A percentile compares a stretch with the other conserved stretches of the same genome.
Evolutionary conservation across 2,888 invertebrate species (phyloP).

Genomic region (Melieria picta): DNA sequence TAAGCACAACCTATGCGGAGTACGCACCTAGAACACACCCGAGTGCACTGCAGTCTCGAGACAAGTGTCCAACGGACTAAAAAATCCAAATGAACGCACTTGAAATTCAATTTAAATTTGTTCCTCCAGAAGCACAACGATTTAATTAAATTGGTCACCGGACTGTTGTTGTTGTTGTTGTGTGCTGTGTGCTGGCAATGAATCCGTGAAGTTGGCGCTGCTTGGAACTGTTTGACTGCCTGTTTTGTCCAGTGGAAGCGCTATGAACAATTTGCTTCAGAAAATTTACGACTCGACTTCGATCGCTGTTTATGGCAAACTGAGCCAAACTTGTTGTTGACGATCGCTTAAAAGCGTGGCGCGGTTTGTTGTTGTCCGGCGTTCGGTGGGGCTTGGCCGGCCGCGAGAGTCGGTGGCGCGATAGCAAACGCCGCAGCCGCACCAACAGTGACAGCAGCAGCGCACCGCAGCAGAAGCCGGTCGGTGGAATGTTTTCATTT

Average conservation of each 20-base stretch:
- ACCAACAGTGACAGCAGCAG: slow-evolving; percentile 4
- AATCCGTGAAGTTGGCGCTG: neutral
- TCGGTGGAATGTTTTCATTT: slow-evolving; percentile 31
- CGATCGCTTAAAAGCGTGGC: slow-evolving; percentile 43
- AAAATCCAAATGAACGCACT: neutral
- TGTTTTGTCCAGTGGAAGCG: neutral
- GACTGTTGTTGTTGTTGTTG: too few relatives aligned
- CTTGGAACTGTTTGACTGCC: neutral
- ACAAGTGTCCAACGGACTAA: neutral
- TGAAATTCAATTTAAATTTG: neutral
- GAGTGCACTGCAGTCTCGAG: neutral
- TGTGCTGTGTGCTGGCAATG: too few relatives aligned
- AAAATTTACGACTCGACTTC: slow-evolving; percentile 18
- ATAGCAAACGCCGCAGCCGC: slow-evolving; percentile 6
- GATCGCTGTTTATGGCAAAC: slow-evolving; percentile 42
- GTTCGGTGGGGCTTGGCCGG: slow-evolving; percentile 31
- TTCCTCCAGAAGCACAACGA: too few relatives aligned
- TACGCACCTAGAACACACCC: neutral
- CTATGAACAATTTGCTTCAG: neutral
- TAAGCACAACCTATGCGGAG: too few relatives aligned
- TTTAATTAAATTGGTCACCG: too few relatives aligned
- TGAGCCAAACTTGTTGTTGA: slow-evolving; percentile 40
- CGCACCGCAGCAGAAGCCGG: slow-evolving; percentile 38
- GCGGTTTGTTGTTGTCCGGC: neutral
- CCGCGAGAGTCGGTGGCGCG: slow-evolving; percentile 12